Conservation (phyloP, 1,140 invertebrate species). For the Pseudoatta argentina region DNA sequence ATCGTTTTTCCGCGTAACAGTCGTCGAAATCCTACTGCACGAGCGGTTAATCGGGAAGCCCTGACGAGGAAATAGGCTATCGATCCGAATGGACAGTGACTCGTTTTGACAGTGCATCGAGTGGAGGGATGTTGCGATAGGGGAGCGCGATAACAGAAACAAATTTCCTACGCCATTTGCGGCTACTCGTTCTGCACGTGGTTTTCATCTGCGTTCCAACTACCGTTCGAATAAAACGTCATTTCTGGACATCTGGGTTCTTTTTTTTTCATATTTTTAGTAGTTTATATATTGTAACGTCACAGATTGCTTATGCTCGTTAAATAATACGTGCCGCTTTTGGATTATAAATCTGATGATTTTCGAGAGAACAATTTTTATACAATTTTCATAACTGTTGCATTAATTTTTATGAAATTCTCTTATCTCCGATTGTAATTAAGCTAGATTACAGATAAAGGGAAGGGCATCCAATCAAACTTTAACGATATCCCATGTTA, state of each 20-base stretch:
- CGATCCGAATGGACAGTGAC: constrained; percentile 79
- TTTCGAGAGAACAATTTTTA: neutral
- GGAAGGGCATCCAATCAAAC: neutral
- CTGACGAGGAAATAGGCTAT: constrained; percentile 84
- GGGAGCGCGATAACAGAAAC: constrained; percentile 76
- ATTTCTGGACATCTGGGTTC: constrained; percentile 64
- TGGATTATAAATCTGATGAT: neutral
- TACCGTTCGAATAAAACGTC: constrained; percentile 70
- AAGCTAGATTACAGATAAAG: neutral
- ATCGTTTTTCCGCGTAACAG: constrained; percentile 47
- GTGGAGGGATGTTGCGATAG: constrained; percentile 68
- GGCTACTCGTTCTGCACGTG: constrained; percentile 63
- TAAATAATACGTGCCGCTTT: constrained; percentile 21
- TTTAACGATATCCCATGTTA: neutral
- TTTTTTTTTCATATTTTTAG: neutral
- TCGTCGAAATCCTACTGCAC: constrained; percentile 58
- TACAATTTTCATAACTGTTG: neutral
- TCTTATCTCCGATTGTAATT: neutral
- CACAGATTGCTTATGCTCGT: constrained; percentile 28
- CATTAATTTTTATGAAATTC: neutral
- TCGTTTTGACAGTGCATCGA: constrained; percentile 80
- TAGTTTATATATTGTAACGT: neutral
- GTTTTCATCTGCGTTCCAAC: constrained; percentile 67
- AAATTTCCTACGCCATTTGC: constrained; percentile 78
- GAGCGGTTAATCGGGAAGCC: constrained; percentile 81